These are phyloP conservation scores for Corydoras sp. DNA, from an alignment of 2,113 vertebrate genomes.

Conservation along the genomic window DNA sequence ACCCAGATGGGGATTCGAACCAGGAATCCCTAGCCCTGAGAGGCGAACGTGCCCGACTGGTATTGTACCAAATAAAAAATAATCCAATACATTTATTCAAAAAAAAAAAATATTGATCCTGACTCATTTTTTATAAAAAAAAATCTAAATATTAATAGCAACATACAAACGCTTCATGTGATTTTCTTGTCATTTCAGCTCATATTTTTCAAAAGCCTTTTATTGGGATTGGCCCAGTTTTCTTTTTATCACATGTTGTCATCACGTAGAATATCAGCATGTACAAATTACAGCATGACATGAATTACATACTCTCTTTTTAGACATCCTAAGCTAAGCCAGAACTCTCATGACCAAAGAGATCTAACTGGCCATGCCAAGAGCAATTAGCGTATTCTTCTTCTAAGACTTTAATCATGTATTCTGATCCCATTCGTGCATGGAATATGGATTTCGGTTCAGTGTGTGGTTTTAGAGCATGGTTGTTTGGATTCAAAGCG, in stretches of 20 bases:
- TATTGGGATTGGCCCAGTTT: not conserved
- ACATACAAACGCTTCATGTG: not conserved
- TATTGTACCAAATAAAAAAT: no score
- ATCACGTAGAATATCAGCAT: not conserved
- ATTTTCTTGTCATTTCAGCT: not conserved
- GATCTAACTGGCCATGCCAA: not conserved
- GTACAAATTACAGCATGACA: not conserved
- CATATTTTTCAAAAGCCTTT: not conserved
- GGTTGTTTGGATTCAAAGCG: not conserved
- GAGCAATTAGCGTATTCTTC: not conserved
- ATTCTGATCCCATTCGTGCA: not conserved
- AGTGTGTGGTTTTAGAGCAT: constrained; percentile 9
- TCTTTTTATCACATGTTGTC: not conserved
- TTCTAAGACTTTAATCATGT: not conserved
- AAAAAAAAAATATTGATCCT: not conserved
- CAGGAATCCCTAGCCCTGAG: no score
- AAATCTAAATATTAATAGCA: not conserved
- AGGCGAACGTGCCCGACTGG: no score
- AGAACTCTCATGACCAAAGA: not conserved
- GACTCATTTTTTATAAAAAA: not conserved
- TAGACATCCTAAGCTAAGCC: not conserved
- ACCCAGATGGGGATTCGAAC: no score
- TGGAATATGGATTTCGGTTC: not conserved
- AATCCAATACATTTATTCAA: no score
- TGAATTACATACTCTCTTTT: not conserved